phyloP scores from a whole-genome alignment of 2,113 vertebrate genomes.

The Opisthocomus hoazin region DNA sequence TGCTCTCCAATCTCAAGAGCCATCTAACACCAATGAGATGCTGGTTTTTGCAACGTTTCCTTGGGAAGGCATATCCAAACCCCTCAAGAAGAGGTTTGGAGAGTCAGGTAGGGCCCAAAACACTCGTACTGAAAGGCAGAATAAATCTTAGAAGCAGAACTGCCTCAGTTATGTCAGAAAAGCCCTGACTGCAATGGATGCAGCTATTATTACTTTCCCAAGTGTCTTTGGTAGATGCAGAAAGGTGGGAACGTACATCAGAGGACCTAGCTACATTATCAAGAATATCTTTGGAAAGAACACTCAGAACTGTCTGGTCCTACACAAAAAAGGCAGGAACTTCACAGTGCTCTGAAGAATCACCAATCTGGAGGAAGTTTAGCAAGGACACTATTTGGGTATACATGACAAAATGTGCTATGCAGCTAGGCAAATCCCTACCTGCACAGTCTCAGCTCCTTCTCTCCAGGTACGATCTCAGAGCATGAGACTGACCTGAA shows the following conservation, averaged over 20 bases:
- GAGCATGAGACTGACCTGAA: accelerated
- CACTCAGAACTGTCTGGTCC: neutral
- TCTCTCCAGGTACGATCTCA: neutral
- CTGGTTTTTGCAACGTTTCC: accelerated
- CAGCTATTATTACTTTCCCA: neutral
- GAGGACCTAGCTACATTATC: neutral
- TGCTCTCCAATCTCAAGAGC: neutral
- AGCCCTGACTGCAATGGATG: neutral
- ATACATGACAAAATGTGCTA: neutral
- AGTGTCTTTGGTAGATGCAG: neutral
- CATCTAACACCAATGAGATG: neutral
- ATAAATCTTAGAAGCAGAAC: neutral
- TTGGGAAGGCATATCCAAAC: neutral
- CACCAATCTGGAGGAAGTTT: neutral
- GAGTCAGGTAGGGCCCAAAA: neutral
- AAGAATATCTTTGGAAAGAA: neutral
- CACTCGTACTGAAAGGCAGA: neutral
- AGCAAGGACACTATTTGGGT: neutral
- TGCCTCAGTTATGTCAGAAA: neutral
- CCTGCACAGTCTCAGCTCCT: neutral
- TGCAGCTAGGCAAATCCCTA: neutral
- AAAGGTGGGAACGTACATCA: neutral
- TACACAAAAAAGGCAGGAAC: neutral
- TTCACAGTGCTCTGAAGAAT: neutral
- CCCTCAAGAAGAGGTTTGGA: neutral